These are phyloP conservation scores for Acrocephalus arundinaceus DNA, from an alignment of 2,113 vertebrate species.

Conservation along the genomic window DNA sequence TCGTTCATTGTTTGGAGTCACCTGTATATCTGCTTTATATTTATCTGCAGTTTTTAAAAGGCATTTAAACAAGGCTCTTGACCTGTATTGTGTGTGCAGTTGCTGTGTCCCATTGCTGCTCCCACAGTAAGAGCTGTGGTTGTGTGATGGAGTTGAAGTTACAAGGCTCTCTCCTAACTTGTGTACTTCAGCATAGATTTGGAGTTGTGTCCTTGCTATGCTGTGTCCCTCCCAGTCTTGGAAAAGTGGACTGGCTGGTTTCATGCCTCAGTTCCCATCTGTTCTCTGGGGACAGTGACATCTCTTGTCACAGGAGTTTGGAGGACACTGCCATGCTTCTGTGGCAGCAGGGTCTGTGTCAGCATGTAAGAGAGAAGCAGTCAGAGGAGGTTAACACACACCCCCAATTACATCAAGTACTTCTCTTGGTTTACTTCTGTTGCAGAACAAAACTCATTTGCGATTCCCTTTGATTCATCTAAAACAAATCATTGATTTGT, in stretches of 20 bases:
- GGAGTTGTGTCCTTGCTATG: background rate
- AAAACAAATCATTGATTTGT: constrained; percentile 55
- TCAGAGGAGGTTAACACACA: background rate
- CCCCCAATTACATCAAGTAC: background rate
- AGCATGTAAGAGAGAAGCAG: background rate
- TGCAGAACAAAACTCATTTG: constrained; percentile 11
- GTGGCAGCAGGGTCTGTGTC: background rate
- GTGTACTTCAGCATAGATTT: background rate
- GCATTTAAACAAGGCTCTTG: background rate
- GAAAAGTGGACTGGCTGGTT: background rate
- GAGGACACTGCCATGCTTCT: background rate
- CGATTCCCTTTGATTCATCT: constrained; percentile 32
- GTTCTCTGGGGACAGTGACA: background rate
- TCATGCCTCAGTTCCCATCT: background rate
- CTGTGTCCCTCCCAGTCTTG: background rate
- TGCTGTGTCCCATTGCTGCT: background rate
- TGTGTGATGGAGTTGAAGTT: background rate
- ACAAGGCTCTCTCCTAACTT: background rate
- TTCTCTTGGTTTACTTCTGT: background rate
- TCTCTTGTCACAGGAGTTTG: background rate
- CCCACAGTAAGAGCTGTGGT: background rate
- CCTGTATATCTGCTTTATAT: background rate
- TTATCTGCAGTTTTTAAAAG: background rate
- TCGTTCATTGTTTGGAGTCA: background rate
- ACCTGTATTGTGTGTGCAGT: background rate